Evolutionary conservation across 1,140 invertebrate genomes (phyloP), one percentile per base, ranked within the genome.

Genomic region (Ericerus pela): DNA sequence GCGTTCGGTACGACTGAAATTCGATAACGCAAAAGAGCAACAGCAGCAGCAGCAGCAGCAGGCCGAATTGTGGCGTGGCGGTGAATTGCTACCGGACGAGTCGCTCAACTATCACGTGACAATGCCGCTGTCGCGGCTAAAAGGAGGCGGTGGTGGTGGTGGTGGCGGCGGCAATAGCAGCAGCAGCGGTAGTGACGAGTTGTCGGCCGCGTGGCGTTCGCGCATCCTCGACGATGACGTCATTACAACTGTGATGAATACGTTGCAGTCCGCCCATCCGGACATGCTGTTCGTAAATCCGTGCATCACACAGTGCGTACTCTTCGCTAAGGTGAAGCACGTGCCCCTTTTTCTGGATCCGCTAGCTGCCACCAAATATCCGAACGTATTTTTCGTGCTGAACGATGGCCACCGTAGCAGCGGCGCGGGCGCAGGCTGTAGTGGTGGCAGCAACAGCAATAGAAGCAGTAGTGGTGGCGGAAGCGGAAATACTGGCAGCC

Each of bases 261-360:
- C 26, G 4, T 16, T 47, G 41, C 41, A 47, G 41, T 47, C 41
- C 6, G 22, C 26, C 41, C 11, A 20, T 4, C 18, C 16, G 41
- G 41, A 47, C 26, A 47, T 47, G 41, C 20, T 47, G 20, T 47
- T 47, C 41, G 26, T 47, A 12, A 47, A 47, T 47, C 41, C 41
- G 41, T 47, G 41, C 41, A 47, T 47, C 22, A 47, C 41, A 24
- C 41, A 47, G 18, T 47, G 41, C 26, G 26, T 47, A 10, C 20
- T 47, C 2, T 47, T 47, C 41, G 41, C 41, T 3, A 47, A 47
- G 26, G 41, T 47, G 11, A 47, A 47, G 26, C 41, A 47, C 16
- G 41, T 47, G 16, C 41, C 41, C 18, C 14, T 47, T 18, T 47
- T 47, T 47, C 26, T 47, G 41, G 41, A 47, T 47, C 41, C 41